Evolutionary conservation across 2,113 vertebrate genomes (phyloP).

Genomic region (Aythya baeri): DNA sequence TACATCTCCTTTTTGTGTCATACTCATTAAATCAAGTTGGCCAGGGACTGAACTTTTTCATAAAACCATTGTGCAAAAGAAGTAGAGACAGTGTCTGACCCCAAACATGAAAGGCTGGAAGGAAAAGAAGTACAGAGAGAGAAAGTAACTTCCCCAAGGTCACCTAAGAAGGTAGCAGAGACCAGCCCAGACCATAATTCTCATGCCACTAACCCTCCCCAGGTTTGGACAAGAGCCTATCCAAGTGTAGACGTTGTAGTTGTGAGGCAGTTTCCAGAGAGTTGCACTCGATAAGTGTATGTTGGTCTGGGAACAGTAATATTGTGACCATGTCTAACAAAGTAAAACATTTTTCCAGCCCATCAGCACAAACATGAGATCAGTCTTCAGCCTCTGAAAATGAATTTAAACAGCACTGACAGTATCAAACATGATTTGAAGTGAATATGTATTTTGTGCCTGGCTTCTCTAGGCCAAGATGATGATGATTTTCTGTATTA

Average conservation of each 20-base stretch:
- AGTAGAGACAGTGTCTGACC: background rate
- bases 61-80: background rate
- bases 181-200: background rate
- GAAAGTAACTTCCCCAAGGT: background rate
- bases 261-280: background rate
- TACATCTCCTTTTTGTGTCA: conserved; percentile 8
- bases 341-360: background rate
- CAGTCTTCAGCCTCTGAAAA: background rate
- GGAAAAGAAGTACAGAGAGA: background rate
- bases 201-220: background rate
- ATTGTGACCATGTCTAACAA: background rate
- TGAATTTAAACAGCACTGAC: conserved; percentile 11
- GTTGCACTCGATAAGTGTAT: background rate
- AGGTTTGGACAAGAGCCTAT: background rate
- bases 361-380: background rate
- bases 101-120: background rate
- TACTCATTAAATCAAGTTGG: background rate
- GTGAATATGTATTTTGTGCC: background rate
- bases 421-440: conserved; percentile 10
- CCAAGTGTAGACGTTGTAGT: accelerated
- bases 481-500: conserved; percentile 9
- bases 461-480: background rate
- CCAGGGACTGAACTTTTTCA: background rate
- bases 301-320: background rate
- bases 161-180: background rate